phyloP scores from a whole-genome alignment of 2,797 vertebrate species.

The Enteromius radiatus region DNA sequence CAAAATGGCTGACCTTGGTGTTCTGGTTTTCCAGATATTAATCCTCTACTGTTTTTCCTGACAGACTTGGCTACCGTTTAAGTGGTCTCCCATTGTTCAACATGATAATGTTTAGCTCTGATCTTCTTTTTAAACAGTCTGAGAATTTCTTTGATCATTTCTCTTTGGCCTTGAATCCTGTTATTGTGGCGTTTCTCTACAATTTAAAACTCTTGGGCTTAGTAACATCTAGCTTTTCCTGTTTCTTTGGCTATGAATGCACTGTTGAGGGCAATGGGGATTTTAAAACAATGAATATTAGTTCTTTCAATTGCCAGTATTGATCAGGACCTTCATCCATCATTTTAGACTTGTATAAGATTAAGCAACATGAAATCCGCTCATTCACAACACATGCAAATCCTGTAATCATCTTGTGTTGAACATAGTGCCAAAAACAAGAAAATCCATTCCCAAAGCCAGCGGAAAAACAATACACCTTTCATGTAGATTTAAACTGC shows the following conservation, averaged over 20 bases:
- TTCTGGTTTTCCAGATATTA: conserved; percentile 38
- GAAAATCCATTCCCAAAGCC: neutral
- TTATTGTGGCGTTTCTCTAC: conserved; percentile 42
- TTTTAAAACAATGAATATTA: conserved; percentile 32
- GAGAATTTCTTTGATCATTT: conserved; percentile 15
- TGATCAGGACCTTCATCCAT: conserved; percentile 33
- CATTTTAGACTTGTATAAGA: conserved; percentile 31
- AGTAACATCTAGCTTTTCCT: conserved; percentile 45
- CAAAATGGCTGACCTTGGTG: conserved; percentile 8
- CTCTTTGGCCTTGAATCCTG: conserved; percentile 24
- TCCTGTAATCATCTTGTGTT: conserved; percentile 8
- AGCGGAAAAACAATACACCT: neutral
- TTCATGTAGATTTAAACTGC: neutral
- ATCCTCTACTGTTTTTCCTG: conserved; percentile 42
- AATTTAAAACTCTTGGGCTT: conserved; percentile 41
- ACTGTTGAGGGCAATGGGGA: conserved; percentile 39
- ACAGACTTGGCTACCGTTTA: conserved; percentile 33
- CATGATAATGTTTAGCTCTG: conserved; percentile 23
- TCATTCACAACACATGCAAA: conserved; percentile 49
- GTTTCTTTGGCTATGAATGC: conserved; percentile 44
- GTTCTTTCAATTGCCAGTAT: conserved; percentile 24
- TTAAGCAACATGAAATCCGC: neutral
- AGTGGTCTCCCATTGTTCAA: conserved; percentile 30
- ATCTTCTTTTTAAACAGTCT: conserved; percentile 43
- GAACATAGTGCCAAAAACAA: neutral